Conservation (phyloP, 2,797 vertebrate genomes). For the Pangasius larnaudii region DNA sequence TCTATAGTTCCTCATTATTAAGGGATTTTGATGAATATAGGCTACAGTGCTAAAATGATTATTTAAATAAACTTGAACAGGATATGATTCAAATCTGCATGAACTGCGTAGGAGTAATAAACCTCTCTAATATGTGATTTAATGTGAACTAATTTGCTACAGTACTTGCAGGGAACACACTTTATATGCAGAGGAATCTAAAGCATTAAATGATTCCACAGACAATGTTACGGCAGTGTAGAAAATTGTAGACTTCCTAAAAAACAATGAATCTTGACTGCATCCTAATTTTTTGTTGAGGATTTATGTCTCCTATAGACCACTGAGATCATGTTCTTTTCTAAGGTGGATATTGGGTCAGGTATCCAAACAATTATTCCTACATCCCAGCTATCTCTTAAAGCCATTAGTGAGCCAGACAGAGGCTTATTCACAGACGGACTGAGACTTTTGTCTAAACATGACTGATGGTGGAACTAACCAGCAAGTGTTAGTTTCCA, state of each 20-base stretch:
- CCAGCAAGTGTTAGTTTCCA: conserved; percentile 50
- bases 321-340: too few species aligned
- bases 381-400: neutral
- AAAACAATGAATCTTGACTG: neutral
- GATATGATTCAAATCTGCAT: neutral
- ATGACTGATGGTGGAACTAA: neutral
- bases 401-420: neutral
- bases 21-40: neutral
- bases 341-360: too few species aligned
- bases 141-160: neutral
- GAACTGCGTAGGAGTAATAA: neutral
- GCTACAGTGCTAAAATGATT: neutral
- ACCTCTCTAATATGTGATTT: neutral
- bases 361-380: too few species aligned
- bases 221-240: neutral
- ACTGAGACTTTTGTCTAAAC: neutral
- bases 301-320: neutral
- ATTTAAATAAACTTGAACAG: neutral
- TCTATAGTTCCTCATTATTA: too few species aligned
- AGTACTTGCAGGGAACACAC: neutral
- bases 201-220: neutral
- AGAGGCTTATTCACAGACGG: neutral
- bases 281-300: neutral
- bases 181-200: neutral
- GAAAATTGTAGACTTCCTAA: neutral